Evolutionary conservation across 1,140 invertebrate genomes (phyloP), one percentile per base, ranked within the genome.

Genomic region (Drosophila nikananu): DNA sequence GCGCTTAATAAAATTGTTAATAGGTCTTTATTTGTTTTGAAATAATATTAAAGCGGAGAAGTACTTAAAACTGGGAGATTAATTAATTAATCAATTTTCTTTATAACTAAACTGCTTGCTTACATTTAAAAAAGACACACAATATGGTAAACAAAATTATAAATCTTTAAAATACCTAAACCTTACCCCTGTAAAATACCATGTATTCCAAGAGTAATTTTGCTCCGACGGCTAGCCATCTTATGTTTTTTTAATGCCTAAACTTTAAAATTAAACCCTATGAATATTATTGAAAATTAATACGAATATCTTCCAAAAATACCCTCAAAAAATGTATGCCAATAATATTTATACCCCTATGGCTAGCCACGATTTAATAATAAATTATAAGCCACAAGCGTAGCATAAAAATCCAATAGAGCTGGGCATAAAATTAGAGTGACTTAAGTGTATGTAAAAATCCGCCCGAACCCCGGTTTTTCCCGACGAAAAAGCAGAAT

Each of bases 371-470:
- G 30, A 44, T 44, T 59, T 63, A 25, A 44, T 62, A 63, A 41
- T 37, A 44, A 44, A 63, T 41, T 35, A 32, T 63, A 67, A 67
- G n/a, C 46, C 63, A 52, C 19, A 42, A 25, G 37, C 37, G n/a
- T 32, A 39, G 49, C 42, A 55, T 68, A 68, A 64, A 64, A 68
- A 39, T 68, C 63, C 30, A 37, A 52, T 42, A 68, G 25, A 52
- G 37, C 37, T 23, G 64, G 62, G 21, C 67, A 71, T 71, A 54
- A 78, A 77, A 77, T 77, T 77, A 68, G 73, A 71, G 21, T 44
- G 67, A 46, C 67, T 71, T 44, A 32, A 54, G 67, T 52, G 64
- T 23, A 54, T 55, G 52, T 54, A 54, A 54, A 54, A 54, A 10
- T 9, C 7, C 52, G 7, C 27, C 30, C 7, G 13, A 13, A 5